Percentiles rank a stretch among this genome's conserved stretches.
Conservation (phyloP, 1,140 invertebrate genomes). For the Monomorium pharaonis region DNA sequence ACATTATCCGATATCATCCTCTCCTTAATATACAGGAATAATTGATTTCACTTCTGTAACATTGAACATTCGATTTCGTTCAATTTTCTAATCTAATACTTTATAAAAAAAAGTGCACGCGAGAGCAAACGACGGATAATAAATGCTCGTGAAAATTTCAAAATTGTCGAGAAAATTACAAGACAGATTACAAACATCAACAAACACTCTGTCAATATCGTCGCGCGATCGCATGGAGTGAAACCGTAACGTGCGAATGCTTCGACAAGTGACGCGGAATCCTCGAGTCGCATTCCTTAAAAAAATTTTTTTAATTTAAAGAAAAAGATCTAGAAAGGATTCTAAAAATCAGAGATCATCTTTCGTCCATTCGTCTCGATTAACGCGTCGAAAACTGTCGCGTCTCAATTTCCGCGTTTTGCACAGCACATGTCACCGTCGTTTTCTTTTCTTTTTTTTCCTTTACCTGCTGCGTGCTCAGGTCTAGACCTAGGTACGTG, state of each 20-base stretch:
- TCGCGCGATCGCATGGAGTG: background rate
- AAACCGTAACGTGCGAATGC: background rate
- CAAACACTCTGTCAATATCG: no score
- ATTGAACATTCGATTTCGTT: background rate
- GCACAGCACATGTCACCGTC: background rate
- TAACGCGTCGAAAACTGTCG: no score
- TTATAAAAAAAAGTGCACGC: background rate
- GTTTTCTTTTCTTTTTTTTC: background rate
- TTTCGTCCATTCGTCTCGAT: no score
- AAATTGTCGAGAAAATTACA: no score
- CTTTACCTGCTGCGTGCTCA: conserved; percentile 93
- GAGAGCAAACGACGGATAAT: background rate
- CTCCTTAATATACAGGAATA: no score
- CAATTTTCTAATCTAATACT: background rate
- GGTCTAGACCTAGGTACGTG: conserved; percentile 91
- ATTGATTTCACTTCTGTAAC: no score
- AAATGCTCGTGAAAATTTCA: no score
- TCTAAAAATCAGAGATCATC: background rate
- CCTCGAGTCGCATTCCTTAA: background rate
- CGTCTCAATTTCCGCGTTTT: no score
- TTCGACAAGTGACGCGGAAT: no score
- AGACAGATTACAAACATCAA: background rate
- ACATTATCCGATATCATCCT: no score
- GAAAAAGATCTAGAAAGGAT: background rate
- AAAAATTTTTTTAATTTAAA: background rate